These are phyloP conservation scores for Dipodomys spectabilis DNA, from an alignment of 2,113 vertebrate species.

Conservation along the genomic window DNA sequence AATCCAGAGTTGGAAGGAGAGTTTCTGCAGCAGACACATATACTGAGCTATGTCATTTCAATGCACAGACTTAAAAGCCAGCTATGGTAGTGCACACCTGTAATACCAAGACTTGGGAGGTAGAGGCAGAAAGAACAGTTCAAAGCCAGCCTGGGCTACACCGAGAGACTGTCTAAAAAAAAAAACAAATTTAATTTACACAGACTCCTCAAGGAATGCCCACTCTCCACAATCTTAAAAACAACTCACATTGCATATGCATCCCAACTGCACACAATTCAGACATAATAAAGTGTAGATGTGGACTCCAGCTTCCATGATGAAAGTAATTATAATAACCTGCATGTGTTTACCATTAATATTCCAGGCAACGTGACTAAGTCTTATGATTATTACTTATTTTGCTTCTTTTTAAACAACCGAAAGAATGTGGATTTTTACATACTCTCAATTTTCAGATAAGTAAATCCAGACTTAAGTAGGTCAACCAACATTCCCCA, in stretches of 20 bases:
- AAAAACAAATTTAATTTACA: neutral
- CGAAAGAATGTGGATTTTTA: neutral
- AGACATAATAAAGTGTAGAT: neutral
- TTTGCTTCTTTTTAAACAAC: neutral
- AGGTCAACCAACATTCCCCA: neutral
- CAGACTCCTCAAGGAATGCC: neutral
- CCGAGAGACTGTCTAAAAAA: too few species aligned
- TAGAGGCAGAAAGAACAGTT: too few species aligned
- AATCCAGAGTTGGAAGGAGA: neutral
- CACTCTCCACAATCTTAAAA: neutral
- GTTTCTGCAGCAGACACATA: neutral
- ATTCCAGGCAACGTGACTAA: neutral
- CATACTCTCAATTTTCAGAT: constrained; percentile 21
- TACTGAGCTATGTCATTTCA: neutral
- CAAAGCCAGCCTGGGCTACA: neutral
- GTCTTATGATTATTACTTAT: neutral
- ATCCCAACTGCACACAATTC: neutral
- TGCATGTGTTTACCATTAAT: neutral
- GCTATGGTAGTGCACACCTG: too few species aligned
- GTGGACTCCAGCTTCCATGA: neutral
- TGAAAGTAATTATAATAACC: neutral
- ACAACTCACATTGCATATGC: too few species aligned
- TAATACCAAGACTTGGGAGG: too few species aligned
- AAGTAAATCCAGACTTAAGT: neutral
- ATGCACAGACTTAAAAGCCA: neutral